phyloP scores from a whole-genome alignment of 2,797 vertebrate species.

The Sebastes flavidus region DNA sequence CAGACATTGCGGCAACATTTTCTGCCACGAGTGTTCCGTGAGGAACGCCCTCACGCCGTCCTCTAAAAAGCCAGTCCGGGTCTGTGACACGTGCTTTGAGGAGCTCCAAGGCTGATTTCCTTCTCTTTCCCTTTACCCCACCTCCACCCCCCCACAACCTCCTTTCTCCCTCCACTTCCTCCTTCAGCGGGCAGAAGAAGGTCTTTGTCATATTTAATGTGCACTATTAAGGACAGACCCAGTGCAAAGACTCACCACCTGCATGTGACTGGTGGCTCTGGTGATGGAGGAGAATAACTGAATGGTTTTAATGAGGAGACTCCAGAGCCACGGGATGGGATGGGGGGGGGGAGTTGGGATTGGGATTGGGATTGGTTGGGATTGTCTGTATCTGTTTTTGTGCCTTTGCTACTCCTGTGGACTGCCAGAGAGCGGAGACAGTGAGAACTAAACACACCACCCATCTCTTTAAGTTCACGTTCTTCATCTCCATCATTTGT shows the following conservation, averaged over 20 bases:
- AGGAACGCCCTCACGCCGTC: constrained; percentile 95
- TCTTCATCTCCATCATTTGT: constrained; percentile 30
- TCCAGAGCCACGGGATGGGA: not conserved
- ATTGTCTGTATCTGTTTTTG: constrained; percentile 78
- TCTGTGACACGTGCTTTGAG: constrained; percentile 94
- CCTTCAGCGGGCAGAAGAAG: constrained; percentile 48
- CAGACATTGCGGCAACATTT: constrained; percentile 98
- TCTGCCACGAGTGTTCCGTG: constrained; percentile 94
- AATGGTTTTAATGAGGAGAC: constrained; percentile 1
- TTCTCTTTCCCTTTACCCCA: not conserved
- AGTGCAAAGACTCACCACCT: constrained; percentile 38
- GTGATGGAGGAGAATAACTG: not conserved
- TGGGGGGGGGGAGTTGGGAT: not conserved
- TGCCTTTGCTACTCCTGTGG: constrained; percentile 82
- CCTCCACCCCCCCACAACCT: not conserved
- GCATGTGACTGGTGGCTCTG: constrained; percentile 19
- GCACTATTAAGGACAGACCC: constrained; percentile 83
- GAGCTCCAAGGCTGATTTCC: constrained; percentile 91
- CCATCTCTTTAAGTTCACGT: constrained; percentile 47
- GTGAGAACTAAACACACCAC: constrained; percentile 51
- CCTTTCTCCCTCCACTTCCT: not conserved
- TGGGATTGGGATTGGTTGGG: constrained; percentile 12
- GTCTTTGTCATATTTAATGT: constrained; percentile 82
- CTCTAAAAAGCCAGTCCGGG: constrained; percentile 97
- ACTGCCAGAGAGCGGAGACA: constrained; percentile 67